Evolutionary conservation across 1,140 invertebrate species (phyloP).

Genomic region (Phortica variegata): DNA sequence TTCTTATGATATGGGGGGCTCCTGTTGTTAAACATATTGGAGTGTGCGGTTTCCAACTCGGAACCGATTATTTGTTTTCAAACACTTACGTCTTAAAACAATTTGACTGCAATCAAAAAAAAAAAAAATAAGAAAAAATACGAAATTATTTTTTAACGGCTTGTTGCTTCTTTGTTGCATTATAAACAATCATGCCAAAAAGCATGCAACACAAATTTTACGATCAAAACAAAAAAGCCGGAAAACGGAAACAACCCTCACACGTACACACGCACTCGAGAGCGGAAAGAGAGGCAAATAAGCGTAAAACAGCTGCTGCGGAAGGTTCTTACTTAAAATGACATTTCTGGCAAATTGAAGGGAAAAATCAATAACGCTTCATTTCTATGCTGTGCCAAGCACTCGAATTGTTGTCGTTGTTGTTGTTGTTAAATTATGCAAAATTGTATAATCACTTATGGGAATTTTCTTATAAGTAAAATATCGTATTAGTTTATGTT

Average conservation of each 20-base stretch:
- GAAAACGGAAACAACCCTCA: slow-evolving; percentile 3
- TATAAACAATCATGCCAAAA: slow-evolving; percentile 37
- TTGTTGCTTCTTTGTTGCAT: slow-evolving; percentile 7
- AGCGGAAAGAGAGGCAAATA: slow-evolving; percentile 1
- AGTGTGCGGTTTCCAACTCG: slow-evolving; percentile 19
- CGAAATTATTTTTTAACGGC: slow-evolving; percentile 2
- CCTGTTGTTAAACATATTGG: slow-evolving; percentile 40
- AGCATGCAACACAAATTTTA: no score
- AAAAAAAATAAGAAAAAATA: no score
- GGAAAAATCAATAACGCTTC: slow-evolving; percentile 47
- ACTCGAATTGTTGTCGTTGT: no score
- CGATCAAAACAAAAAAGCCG: slow-evolving; percentile 23
- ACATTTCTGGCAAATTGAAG: slow-evolving; percentile 30
- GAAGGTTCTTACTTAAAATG: background rate
- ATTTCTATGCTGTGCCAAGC: no score
- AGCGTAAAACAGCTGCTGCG: slow-evolving; percentile 5
- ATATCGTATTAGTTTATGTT: no score
- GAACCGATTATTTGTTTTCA: no score
- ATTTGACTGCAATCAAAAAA: no score
- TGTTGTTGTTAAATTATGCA: no score
- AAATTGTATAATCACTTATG: no score
- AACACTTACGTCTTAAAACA: no score
- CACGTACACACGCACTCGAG: background rate
- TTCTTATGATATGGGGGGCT: slow-evolving; percentile 46
- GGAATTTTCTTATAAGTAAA: no score